phyloP scores from a whole-genome alignment of 1,140 invertebrate genomes.

The Aphelinus atriplicis region DNA sequence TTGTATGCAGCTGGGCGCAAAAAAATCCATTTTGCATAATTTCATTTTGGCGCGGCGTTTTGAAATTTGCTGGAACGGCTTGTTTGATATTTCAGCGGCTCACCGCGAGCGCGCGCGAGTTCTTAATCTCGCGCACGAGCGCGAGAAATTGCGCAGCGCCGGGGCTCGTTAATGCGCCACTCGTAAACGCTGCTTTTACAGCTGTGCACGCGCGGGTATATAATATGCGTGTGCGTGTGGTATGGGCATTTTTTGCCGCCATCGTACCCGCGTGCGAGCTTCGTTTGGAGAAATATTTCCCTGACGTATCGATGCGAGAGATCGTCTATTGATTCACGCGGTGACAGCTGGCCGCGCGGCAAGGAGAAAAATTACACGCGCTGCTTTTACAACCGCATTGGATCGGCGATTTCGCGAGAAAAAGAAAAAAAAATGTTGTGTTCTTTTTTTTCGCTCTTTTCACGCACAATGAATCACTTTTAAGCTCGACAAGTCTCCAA shows the following conservation, averaged over 20 bases:
- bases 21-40: slow-evolving; percentile 43
- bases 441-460: no score
- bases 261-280: no score
- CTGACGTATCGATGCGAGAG: no score
- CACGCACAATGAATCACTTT: no score
- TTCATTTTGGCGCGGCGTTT: slow-evolving; percentile 31
- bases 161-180: slow-evolving; percentile 35
- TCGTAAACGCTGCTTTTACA: slow-evolving; percentile 35
- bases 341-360: no score
- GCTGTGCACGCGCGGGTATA: neutral
- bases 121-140: slow-evolving; percentile 24
- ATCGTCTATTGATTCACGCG: no score
- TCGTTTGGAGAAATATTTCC: no score
- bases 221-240: neutral
- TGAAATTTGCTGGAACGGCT: slow-evolving; percentile 36
- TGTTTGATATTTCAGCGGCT: slow-evolving; percentile 18
- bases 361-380: no score
- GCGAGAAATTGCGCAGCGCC: slow-evolving; percentile 26
- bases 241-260: neutral
- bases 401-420: no score
- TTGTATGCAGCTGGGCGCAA: slow-evolving; percentile 38
- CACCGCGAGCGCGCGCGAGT: neutral
- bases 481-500: no score
- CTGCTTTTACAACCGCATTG: no score
- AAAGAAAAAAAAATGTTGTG: no score